phyloP scores from a whole-genome alignment of 2,113 vertebrate species.

The Saccopteryx leptura region DNA sequence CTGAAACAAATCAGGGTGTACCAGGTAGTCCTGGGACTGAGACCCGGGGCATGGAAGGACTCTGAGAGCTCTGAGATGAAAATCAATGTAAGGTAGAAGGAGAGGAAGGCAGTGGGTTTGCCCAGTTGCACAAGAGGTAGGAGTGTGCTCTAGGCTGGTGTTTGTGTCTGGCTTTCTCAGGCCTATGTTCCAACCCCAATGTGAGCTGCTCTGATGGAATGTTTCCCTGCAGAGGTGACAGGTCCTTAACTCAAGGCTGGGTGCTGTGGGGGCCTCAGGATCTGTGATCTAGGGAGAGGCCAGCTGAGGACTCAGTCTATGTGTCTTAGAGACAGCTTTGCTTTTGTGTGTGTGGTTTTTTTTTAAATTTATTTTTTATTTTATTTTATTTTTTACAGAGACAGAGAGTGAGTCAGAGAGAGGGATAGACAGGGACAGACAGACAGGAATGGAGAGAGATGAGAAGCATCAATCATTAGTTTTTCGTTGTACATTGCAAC shows the following conservation, averaged over 20 bases:
- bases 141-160: background rate
- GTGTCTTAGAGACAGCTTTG: background rate
- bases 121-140: background rate
- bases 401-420: too few species aligned
- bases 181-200: background rate
- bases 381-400: too few species aligned
- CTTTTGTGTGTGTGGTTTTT: too few species aligned
- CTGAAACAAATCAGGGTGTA: background rate
- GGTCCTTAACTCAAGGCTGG: background rate
- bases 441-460: too few species aligned
- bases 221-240: background rate
- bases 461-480: too few species aligned
- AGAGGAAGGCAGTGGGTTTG: background rate
- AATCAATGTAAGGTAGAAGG: background rate
- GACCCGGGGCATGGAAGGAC: background rate
- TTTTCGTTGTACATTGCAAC: too few species aligned
- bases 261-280: background rate
- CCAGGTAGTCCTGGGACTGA: background rate
- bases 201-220: background rate
- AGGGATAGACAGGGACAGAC: too few species aligned
- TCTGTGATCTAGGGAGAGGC: background rate
- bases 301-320: background rate
- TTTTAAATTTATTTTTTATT: too few species aligned
- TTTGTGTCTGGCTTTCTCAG: background rate
- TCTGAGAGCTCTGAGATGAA: background rate